Evolutionary conservation across 2,113 vertebrate species (phyloP).

Genomic region (Anarrhichthys ocellatus): DNA sequence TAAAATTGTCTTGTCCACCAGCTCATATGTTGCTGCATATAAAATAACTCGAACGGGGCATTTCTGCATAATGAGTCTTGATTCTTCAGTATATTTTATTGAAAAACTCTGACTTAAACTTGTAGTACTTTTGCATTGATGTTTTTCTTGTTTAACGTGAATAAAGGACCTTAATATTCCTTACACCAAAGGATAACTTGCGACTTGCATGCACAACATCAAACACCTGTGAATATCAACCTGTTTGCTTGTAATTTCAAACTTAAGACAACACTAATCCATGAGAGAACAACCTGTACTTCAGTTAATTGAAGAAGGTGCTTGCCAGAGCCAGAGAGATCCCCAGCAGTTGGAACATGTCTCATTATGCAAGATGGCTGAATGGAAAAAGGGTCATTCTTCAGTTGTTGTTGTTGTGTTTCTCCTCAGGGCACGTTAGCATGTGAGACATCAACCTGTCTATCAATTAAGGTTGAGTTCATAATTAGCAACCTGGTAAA

Average conservation of each 20-base stretch:
- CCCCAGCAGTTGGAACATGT: conserved; percentile 63
- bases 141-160: not conserved
- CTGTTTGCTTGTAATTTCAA: conserved; percentile 26
- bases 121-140: not conserved
- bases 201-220: not conserved
- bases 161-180: not conserved
- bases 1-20: not conserved
- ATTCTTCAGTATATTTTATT: not conserved
- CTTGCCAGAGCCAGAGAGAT: conserved; percentile 55
- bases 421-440: conserved; percentile 20
- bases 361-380: conserved; percentile 50
- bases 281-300: conserved; percentile 35
- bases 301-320: conserved; percentile 36
- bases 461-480: conserved; percentile 33
- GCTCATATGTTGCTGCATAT: not conserved
- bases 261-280: conserved; percentile 1
- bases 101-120: not conserved
- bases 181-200: not conserved
- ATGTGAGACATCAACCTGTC: conserved; percentile 26
- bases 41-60: not conserved
- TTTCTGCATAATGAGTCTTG: not conserved
- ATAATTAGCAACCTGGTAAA: conserved; percentile 17
- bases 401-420: conserved; percentile 23
- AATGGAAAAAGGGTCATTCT: conserved; percentile 14
- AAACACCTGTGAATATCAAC: conserved; percentile 11